A percentile compares a stretch with the other conserved stretches of the same genome.
Evolutionary conservation across 2,888 invertebrate genomes (phyloP).

Genomic region (Zygaena filipendulae): DNA sequence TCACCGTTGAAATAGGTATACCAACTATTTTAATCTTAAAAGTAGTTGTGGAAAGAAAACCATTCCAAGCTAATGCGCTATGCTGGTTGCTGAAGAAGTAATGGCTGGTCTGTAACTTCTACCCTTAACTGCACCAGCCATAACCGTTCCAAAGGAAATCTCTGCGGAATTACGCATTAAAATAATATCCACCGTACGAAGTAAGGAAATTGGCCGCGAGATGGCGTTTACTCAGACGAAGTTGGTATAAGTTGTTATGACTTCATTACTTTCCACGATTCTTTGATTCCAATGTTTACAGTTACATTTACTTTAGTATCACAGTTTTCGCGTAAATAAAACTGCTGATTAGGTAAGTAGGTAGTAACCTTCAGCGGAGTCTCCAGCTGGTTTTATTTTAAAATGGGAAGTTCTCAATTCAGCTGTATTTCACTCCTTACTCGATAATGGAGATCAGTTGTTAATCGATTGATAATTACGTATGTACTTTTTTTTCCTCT

Average conservation of each 20-base stretch:
- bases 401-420: too few species aligned
- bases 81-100: conserved; percentile 35
- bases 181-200: conserved; percentile 35
- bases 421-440: too few species aligned
- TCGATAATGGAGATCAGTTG: too few species aligned
- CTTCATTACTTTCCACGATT: conserved; percentile 33
- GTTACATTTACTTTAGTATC: conserved; percentile 1
- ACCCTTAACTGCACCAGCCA: conserved; percentile 35
- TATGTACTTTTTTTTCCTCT: too few species aligned
- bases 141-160: conserved; percentile 41
- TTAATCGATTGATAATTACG: too few species aligned
- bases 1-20: too few species aligned
- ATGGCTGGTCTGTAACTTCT: conserved; percentile 43
- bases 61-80: conserved; percentile 10
- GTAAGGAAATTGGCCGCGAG: conserved; percentile 49
- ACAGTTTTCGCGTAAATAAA: conserved; percentile 9
- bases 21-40: too few species aligned
- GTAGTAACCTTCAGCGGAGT: too few species aligned
- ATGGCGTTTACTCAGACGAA: conserved; percentile 35
- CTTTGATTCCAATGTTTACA: conserved; percentile 2
- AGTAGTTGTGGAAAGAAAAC: too few species aligned
- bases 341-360: too few species aligned
- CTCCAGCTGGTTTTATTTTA: too few species aligned
- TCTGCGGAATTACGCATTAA: conserved; percentile 41
- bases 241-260: conserved; percentile 45